A percentile compares a stretch with the other conserved stretches of the same genome.
Conservation (phyloP, 2,888 invertebrate genomes). For the Phyto melanocephala region DNA sequence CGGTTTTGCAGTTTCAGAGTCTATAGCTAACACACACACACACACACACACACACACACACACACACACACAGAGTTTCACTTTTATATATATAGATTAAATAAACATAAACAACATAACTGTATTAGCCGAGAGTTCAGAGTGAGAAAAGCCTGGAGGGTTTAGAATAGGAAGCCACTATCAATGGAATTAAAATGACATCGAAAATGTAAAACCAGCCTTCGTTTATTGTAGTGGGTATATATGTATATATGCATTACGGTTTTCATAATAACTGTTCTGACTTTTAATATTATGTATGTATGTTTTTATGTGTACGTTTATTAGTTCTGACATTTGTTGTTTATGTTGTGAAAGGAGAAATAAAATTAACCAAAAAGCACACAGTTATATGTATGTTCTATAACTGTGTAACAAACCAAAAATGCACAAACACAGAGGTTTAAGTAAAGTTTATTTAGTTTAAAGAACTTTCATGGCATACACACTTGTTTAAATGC, state of each 20-base stretch:
- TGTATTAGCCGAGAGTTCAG: not conserved
- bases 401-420: slow-evolving; percentile 30
- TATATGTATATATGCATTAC: no score
- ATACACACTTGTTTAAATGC: not conserved
- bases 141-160: not conserved
- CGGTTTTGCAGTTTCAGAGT: no score
- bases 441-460: slow-evolving; percentile 15
- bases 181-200: slow-evolving; percentile 2
- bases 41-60: no score
- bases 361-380: slow-evolving; percentile 12
- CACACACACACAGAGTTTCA: no score
- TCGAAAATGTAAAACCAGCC: slow-evolving; percentile 1
- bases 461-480: not conserved
- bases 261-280: no score
- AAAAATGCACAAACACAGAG: slow-evolving; percentile 4
- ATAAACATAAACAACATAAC: not conserved
- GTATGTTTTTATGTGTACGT: no score
- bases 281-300: no score
- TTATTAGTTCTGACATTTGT: not conserved
- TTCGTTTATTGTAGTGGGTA: not conserved
- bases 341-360: slow-evolving; percentile 6
- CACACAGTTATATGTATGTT: slow-evolving; percentile 29
- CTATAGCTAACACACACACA: no score
- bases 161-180: not conserved
- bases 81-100: not conserved